A percentile compares a stretch with the other conserved stretches of the same genome.
phyloP scores from a whole-genome alignment of 2,113 vertebrate genomes.

The Microtus ochrogaster region DNA sequence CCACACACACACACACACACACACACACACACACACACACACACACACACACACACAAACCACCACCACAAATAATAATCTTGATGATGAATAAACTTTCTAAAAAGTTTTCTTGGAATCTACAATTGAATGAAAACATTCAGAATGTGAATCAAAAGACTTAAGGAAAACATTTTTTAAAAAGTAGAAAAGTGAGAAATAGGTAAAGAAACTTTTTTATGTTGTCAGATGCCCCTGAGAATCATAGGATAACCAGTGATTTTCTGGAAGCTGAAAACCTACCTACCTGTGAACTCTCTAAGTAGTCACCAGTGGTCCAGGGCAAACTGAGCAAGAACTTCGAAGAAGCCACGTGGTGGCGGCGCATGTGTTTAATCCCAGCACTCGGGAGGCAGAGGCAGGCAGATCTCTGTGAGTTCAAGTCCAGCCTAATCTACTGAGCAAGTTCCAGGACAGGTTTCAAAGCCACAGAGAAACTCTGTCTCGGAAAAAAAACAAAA shows the following conservation, averaged over 20 bases:
- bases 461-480: no score
- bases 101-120: not conserved
- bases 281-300: not conserved
- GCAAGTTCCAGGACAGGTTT: no score
- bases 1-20: not conserved
- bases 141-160: not conserved
- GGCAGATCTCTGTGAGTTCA: no score
- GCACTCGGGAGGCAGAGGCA: no score
- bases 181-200: not conserved
- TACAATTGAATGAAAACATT: not conserved
- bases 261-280: not conserved
- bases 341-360: not conserved
- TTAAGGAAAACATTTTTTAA: not conserved
- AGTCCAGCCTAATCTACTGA: no score
- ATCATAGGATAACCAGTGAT: not conserved
- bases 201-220: not conserved
- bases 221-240: slow-evolving; percentile 2
- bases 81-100: not conserved
- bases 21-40: no score
- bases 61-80: not conserved
- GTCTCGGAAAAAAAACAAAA: no score
- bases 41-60: not conserved
- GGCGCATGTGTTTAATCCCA: no score
- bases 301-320: not conserved
- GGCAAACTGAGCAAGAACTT: not conserved